Conservation (phyloP, 2,113 vertebrate genomes). For the Tursiops truncatus region DNA sequence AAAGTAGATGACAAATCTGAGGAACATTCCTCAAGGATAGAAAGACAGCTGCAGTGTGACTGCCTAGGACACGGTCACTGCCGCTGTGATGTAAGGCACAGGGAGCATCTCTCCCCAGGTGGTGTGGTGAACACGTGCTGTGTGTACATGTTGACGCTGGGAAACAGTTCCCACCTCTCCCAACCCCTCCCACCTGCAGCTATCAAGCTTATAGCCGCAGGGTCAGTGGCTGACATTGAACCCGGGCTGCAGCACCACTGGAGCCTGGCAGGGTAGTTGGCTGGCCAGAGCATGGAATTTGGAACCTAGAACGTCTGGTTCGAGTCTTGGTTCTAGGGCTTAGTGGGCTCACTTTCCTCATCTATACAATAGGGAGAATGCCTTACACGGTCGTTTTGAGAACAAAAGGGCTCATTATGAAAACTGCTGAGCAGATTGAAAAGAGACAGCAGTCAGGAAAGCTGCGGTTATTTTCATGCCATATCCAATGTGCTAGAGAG, state of each 20-base stretch:
- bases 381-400: slow-evolving; percentile 36
- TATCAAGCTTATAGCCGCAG: background rate
- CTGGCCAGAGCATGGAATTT: background rate
- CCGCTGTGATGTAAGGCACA: background rate
- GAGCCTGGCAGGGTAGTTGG: background rate
- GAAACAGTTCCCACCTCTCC: background rate
- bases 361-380: slow-evolving; percentile 43
- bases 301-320: background rate
- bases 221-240: background rate
- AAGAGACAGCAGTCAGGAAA: slow-evolving; percentile 55
- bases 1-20: background rate
- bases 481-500: slow-evolving; percentile 28
- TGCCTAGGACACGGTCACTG: fast-evolving
- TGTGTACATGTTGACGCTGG: background rate
- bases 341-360: background rate
- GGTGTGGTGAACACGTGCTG: background rate
- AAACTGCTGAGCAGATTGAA: slow-evolving; percentile 70
- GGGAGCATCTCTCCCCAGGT: background rate
- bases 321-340: background rate
- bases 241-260: background rate
- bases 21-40: background rate
- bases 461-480: slow-evolving; percentile 58
- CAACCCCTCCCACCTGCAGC: background rate
- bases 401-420: slow-evolving; percentile 64
- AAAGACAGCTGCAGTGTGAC: background rate